Conservation (phyloP, 2,797 vertebrate genomes). For the Okamejei kenojei region DNA sequence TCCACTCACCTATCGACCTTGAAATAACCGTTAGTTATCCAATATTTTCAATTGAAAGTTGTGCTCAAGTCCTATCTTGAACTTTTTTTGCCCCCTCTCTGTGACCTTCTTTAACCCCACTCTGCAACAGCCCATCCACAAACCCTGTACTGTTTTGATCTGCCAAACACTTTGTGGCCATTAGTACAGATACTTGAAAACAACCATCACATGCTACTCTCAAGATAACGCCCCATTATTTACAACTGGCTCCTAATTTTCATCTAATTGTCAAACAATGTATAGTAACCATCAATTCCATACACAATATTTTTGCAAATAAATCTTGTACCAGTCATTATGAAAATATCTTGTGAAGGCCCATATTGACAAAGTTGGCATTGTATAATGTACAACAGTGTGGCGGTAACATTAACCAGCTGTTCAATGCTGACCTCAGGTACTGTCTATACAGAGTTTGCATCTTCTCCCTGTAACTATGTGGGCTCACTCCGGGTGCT, state of each 20-base stretch:
- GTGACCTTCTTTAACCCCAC: neutral
- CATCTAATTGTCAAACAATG: neutral
- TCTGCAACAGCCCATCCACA: neutral
- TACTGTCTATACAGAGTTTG: too few relatives aligned
- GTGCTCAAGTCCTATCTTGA: neutral
- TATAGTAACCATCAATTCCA: neutral
- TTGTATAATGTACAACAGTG: too few relatives aligned
- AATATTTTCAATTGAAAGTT: neutral
- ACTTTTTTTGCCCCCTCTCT: neutral
- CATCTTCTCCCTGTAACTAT: too few relatives aligned
- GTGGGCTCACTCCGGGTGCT: too few relatives aligned
- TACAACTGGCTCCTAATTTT: neutral
- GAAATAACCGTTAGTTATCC: neutral
- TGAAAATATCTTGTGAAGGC: neutral
- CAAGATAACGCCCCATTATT: neutral
- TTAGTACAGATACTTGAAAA: neutral
- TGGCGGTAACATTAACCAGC: too few relatives aligned
- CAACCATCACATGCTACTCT: neutral
- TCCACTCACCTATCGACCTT: neutral
- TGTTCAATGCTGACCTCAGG: too few relatives aligned
- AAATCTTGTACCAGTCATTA: neutral
- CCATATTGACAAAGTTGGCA: too few relatives aligned
- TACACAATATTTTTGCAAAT: neutral
- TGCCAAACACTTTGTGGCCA: neutral
- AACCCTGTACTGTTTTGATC: neutral